Evolutionary conservation across 2,113 vertebrate genomes (phyloP), one percentile per base, ranked within the genome.

Genomic region (Heliornis fulica): DNA sequence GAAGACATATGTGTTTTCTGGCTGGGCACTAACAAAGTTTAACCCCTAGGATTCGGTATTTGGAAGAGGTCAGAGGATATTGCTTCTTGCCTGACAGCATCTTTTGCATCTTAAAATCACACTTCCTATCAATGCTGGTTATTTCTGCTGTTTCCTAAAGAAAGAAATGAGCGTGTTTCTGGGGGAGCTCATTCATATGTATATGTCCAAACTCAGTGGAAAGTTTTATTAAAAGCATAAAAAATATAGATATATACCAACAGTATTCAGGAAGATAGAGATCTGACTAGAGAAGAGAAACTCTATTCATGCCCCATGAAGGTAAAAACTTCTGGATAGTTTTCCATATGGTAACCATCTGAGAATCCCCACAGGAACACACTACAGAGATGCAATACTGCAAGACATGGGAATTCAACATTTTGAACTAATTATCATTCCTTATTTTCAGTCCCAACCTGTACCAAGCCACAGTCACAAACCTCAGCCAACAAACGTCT

Each of bases 331-430:
- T 77, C 63, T 76, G 19, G 3, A 34, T 7, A 61, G 14, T 69
- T 95, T 94, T 72, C 50, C n/a, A 34, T 2, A 2, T 5, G 43
- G 7, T 7, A 89, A 14, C 26, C 19, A 38, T 25, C 25, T 32
- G 8, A 77, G 32, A 36, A 79, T 34, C 14, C 34, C 21, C 18
- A 5, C 8, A 31, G 11, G 7, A 26, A 57, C 9, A 29, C 28
- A 3, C 8, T 34, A 7, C 13, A 31, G 32, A 70, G 26, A 26
- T 0, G 1, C 11, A 50, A 45, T 34, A 20, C 3, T 21, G 3
- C 22, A 46, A 78, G 15, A 59, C 9, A 11, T 2, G 5, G 6
- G 9, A 1, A 2, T 50, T 66, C 69, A 75, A n/a, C 2, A 40
- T 51, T 79, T 71, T 82, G 8, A 9, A 25, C 2, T 40, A 45